Base-by-base conservation (phyloP, 2,888 invertebrate genomes). In the Aplocera efformata region DNA sequence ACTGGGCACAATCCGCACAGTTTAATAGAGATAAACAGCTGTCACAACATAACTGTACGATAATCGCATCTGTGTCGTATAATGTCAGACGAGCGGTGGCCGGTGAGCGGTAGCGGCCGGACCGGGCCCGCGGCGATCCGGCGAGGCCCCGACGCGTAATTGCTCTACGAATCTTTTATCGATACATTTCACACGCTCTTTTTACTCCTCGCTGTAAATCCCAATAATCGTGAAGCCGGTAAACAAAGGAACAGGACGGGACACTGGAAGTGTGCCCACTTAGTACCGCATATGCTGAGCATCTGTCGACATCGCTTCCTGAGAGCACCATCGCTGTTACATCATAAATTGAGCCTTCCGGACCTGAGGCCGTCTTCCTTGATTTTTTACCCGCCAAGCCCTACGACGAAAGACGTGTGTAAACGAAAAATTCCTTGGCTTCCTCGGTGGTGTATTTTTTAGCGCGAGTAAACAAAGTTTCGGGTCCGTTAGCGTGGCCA, bases 331-430 rank as follows among this genome's bases (percentile, higher is more conserved):
- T 64, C 68, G 74, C 70, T 74, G 79, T 77, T 77, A 72, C 72
- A 77, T 82, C 84, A 85, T 84, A 88, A 84, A 84, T 80, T 67
- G 77, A 80, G 67, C 78, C 83, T 86, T 84, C 82, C 86, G 85
- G 79, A 67, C 69, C 13, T 5, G 13, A 17, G 13, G 5, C 13
- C 69, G 67, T 71, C 79, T 83, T 81, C 83, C 82, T 74, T 73
- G 73, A 74, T 78, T 86, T 85, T 86, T 86, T 81, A 78, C 60
- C 56, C 60, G 63, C 71, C 71, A 71, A 79, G 78, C 78, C 74
- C 65, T 73, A 78, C 66, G 79, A 83, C 82, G 85, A 85, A 77
- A 80, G 86, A 86, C 72, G 78, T 66, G 79, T 78, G 80, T 88
- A 85, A 83, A 85, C 84, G 75, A 64, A 76, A 76, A 75, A 73